phyloP scores from a whole-genome alignment of 2,113 vertebrate genomes.

The Seriola quinqueradiata region DNA sequence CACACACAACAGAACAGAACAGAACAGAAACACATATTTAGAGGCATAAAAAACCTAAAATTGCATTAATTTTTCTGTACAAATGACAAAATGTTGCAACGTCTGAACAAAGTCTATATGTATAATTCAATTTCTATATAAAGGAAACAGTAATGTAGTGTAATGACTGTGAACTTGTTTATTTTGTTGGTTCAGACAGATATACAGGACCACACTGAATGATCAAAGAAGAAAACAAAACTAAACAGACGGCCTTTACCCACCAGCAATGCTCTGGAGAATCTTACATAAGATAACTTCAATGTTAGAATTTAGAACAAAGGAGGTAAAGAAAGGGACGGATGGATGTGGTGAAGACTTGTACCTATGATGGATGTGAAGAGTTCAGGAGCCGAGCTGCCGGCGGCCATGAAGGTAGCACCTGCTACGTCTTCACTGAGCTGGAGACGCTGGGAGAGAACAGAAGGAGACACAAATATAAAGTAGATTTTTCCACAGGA shows the following conservation, averaged over 20 bases:
- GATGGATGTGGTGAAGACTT: slow-evolving; percentile 73
- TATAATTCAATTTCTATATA: neutral
- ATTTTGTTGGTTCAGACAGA: neutral
- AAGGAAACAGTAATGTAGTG: neutral
- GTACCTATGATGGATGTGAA: slow-evolving; percentile 96
- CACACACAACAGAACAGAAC: neutral
- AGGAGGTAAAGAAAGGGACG: slow-evolving; percentile 75
- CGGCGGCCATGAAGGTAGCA: slow-evolving; percentile 92
- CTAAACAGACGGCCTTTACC: neutral
- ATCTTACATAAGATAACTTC: slow-evolving; percentile 22
- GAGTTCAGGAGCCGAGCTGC: slow-evolving; percentile 95
- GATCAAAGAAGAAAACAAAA: slow-evolving; percentile 16
- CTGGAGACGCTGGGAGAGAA: slow-evolving; percentile 87
- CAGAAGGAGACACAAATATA: neutral
- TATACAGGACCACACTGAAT: neutral
- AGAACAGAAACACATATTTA: slow-evolving; percentile 1
- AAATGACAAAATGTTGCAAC: neutral
- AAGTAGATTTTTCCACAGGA: neutral
- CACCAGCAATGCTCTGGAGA: neutral
- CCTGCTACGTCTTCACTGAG: slow-evolving; percentile 92
- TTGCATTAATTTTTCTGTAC: too few species aligned
- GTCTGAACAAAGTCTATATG: neutral
- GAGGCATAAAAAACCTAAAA: neutral
- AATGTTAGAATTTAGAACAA: slow-evolving; percentile 70
- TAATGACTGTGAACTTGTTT: neutral